A percentile compares a stretch with the other conserved stretches of the same genome.
These are phyloP conservation scores for Musca vetustissima DNA, from an alignment of 1,140 invertebrate genomes.

Conservation along the genomic window DNA sequence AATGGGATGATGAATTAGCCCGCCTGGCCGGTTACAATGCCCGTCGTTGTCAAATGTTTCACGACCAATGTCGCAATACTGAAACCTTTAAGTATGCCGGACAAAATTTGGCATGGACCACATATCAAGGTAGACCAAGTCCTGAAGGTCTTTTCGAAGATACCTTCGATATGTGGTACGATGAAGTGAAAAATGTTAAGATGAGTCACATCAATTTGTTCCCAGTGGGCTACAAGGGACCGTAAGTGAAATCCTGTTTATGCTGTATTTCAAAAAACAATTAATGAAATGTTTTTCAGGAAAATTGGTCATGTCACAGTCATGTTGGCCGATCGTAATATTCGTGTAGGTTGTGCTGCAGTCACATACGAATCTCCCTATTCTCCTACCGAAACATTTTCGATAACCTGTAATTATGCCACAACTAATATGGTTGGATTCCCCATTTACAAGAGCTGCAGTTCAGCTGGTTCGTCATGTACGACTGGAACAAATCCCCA, in stretches of 20 bases:
- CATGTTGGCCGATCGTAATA: slow-evolving; percentile 17
- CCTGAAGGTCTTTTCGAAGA: neutral
- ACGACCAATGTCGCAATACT: slow-evolving; percentile 27
- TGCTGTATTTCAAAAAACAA: neutral
- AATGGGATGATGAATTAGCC: slow-evolving; percentile 28
- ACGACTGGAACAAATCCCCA: neutral
- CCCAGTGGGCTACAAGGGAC: neutral
- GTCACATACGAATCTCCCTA: neutral
- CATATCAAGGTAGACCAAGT: neutral
- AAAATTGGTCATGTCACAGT: slow-evolving; percentile 22
- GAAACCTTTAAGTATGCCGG: neutral
- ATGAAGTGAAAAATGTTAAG: slow-evolving; percentile 10
- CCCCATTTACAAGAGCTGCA: neutral
- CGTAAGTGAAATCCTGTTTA: neutral
- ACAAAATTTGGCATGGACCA: slow-evolving; percentile 19
- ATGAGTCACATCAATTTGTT: slow-evolving; percentile 1
- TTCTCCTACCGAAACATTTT: neutral
- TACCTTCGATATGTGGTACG: neutral
- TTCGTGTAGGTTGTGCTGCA: slow-evolving; percentile 21
- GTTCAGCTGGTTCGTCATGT: neutral
- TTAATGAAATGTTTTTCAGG: neutral
- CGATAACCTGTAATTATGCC: slow-evolving; percentile 28
- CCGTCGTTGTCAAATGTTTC: slow-evolving; percentile 7
- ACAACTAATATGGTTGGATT: slow-evolving; percentile 3
- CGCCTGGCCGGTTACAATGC: slow-evolving; percentile 20